Evolutionary conservation across 92 coral and sea anemone genomes (phyloP), one percentile per base, ranked within the genome.

Genomic region (Palythoa grandiflora): DNA sequence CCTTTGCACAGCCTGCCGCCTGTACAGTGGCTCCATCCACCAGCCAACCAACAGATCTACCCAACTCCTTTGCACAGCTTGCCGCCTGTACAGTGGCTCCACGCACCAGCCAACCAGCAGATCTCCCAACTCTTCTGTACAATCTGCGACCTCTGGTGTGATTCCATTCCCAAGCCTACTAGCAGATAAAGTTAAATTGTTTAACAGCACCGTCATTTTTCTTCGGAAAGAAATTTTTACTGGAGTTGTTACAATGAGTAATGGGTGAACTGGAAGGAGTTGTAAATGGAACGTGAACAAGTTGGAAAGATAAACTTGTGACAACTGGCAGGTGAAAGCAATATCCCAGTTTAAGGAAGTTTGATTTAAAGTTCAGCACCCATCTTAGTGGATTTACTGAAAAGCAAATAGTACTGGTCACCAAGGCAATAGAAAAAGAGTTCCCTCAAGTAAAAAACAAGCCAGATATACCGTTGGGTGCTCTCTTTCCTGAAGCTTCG

Each of bases 401-500:
- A 14, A 79, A 89, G 19, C 88, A 83, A 73, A 48, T 54, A 75
- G 70, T 51, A 20, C 55, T 83, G 50, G 60, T 80, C 4, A 51
- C 59, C 3, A 37, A 63, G 59, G 79, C 83, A 85, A 10, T 89
- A 37, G 79, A 61, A 28, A 38, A 40, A 38, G 87, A 83, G 54
- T 89, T 83, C 68, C 83, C 88, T 39, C 87, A 70, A 21, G 65
- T 75, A 44, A 66, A 73, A 75, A 52, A 68, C n/a, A 37, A 68
- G 73, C 73, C 73, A 19, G 57, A 72, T 37, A 20, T 57, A 5
- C 37, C 78, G 38, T 68, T 68, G 40, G 70, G 74, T 6, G 88
- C 84, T 57, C 79, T 80, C 47, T 75, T 88, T 40, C 87, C 91
- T 37, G 91, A 88, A 81, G 80, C 88, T 71, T 77, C 79, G 65